Evolutionary conservation across 2,113 vertebrate species (phyloP).

Genomic region (Syngnathus typhle): DNA sequence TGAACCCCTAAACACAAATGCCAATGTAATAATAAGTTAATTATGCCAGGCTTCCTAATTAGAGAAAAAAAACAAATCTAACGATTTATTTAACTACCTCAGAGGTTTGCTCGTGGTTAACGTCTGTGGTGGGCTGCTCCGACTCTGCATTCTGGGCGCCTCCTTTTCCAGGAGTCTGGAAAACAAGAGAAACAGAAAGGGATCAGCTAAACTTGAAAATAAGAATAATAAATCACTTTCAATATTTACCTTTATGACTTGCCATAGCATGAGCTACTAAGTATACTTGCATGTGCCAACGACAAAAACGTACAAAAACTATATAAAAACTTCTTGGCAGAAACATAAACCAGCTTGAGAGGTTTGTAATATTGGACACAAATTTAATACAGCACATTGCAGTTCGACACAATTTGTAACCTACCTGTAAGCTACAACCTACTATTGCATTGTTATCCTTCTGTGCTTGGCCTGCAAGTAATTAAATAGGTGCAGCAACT

Average conservation of each 20-base stretch:
- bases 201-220: neutral
- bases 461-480: neutral
- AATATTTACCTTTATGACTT: neutral
- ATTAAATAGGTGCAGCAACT: neutral
- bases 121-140: slow-evolving; percentile 82
- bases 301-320: neutral
- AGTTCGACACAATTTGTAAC: neutral
- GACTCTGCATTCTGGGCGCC: slow-evolving; percentile 90
- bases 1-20: slow-evolving; percentile 82
- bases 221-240: neutral
- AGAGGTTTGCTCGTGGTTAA: slow-evolving; percentile 88
- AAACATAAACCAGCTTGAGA: neutral
- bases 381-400: neutral
- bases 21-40: neutral
- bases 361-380: neutral
- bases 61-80: neutral
- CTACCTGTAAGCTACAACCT: neutral
- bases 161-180: slow-evolving; percentile 92
- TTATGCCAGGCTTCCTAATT: neutral
- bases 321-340: neutral
- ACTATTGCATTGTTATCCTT: neutral
- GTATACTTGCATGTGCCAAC: neutral
- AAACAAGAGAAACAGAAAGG: slow-evolving; percentile 17
- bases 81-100: slow-evolving; percentile 74
- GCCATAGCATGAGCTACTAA: neutral